Evolutionary conservation across 1,140 invertebrate species (phyloP).

Genomic region (Anastatus disparis): DNA sequence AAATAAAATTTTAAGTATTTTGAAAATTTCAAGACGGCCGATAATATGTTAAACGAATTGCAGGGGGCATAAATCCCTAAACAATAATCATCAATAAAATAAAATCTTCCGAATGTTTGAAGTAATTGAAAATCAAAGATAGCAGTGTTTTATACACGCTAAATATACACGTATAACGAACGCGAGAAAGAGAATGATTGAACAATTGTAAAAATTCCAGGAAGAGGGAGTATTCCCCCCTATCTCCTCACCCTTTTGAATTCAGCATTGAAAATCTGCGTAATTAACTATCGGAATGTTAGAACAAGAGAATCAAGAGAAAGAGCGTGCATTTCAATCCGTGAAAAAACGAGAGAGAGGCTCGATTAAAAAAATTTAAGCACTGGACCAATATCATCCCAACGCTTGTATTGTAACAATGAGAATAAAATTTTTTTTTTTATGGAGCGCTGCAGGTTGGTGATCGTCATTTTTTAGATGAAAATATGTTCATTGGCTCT

Average conservation of each 20-base stretch:
- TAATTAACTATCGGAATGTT: conserved; percentile 39
- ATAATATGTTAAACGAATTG: no score
- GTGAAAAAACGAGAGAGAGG: background rate
- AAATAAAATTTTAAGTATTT: background rate
- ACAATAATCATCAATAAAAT: background rate
- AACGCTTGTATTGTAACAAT: background rate
- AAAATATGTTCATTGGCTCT: conserved; percentile 17
- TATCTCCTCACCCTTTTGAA: no score
- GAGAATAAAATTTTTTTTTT: background rate
- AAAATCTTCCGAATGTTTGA: conserved; percentile 3
- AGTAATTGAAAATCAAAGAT: conserved; percentile 1
- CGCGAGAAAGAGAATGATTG: background rate
- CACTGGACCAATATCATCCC: background rate
- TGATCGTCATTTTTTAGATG: conserved; percentile 23
- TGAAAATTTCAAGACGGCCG: conserved; percentile 1
- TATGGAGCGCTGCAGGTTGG: background rate
- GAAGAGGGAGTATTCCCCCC: no score
- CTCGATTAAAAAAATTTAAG: conserved; percentile 37
- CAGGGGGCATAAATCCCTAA: no score
- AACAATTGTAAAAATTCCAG: conserved; percentile 38
- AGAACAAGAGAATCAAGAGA: conserved; percentile 5
- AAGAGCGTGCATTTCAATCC: background rate
- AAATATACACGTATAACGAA: background rate
- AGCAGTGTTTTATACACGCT: no score
- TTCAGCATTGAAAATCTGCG: conserved; percentile 30